Percentiles rank a stretch among this genome's conserved stretches.
Evolutionary conservation across 2,797 vertebrate genomes (phyloP).

Genomic region (Lophius americanus): DNA sequence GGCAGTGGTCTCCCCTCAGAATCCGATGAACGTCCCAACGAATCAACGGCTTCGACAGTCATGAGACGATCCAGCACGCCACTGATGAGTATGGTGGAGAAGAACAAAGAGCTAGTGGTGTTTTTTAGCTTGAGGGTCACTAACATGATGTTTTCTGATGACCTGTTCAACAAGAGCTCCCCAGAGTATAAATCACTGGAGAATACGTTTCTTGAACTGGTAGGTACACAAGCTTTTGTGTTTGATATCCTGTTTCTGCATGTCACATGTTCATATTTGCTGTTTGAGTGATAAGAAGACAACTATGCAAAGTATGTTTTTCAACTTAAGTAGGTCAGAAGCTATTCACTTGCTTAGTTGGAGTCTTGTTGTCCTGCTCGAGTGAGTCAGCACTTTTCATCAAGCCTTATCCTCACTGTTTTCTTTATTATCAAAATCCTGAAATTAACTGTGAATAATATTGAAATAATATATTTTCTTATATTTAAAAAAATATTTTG

Average conservation of each 20-base stretch:
- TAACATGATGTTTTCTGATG: constrained; percentile 92
- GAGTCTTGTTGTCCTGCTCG: constrained; percentile 26
- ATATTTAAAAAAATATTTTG: constrained; percentile 11
- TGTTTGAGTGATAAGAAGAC: constrained; percentile 31
- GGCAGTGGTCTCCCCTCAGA: constrained; percentile 57
- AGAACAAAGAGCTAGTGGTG: constrained; percentile 89
- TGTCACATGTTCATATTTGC: constrained; percentile 62
- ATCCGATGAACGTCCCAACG: constrained; percentile 59
- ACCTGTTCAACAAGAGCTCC: constrained; percentile 95
- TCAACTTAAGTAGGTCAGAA: neutral
- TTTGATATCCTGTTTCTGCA: constrained; percentile 71
- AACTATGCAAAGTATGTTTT: constrained; percentile 10
- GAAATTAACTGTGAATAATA: constrained; percentile 7
- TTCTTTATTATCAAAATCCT: constrained; percentile 10
- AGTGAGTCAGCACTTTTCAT: constrained; percentile 47
- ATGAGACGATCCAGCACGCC: constrained; percentile 83
- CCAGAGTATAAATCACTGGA: constrained; percentile 91
- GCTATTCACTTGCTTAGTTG: constrained; percentile 2
- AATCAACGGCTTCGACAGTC: constrained; percentile 74
- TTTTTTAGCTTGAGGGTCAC: constrained; percentile 96
- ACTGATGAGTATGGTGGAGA: constrained; percentile 75
- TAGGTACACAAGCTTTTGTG: constrained; percentile 84
- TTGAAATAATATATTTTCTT: constrained; percentile 3
- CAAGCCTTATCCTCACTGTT: constrained; percentile 62
- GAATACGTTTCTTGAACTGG: constrained; percentile 92